Base-by-base conservation (phyloP, 2,888 invertebrate species). In the Strigamia maritima region DNA sequence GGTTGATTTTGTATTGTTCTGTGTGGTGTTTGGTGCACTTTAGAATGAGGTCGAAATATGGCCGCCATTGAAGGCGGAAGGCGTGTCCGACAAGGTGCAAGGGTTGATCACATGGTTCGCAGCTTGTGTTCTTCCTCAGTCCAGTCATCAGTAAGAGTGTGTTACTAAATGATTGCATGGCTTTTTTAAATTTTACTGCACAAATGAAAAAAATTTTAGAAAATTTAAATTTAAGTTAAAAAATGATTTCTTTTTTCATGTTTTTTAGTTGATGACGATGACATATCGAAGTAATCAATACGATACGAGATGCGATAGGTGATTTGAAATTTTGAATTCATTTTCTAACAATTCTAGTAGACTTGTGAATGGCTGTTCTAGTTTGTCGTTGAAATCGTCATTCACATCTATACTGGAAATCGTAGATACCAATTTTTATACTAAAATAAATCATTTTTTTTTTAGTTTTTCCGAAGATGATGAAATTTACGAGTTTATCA, bases 81-180 rank as follows among this genome's bases (percentile, higher is more conserved):
- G 38, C 44, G 44, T 79, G 1, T 74, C 79, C 38, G 79, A 79
- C 75, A 74, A 60, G 49, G 74, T 79, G 38, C 79, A 79, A 24
- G 49, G 74, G 44, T 79, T 74, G 79, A 74, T 79, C n/a, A 75
- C 79, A 6, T 38, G 75, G 44, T 79, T 79, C 26, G 75, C 79
- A 40, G 75, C 75, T 24, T 79, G 79, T 79, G 79, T 79, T 12
- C 24, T 44, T 10, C 40, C 40, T 3, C 40, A 44, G 16, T 7
- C 40, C 12, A 44, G 40, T 44, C 40, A 44, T 44, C 40, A 44
- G 40, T 44, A 44, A 44, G 40, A 44, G 40, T 16, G 16, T 44
- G 2, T 44, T 38, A 10, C 12, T 44, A 44, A 3, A 31, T 16
- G 40, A 44, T 44, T 44, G 40, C 40, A 44, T 44, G 40, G 40